Evolutionary conservation across 1,140 invertebrate genomes (phyloP).

Genomic region (Caenorhabditis briggsae): DNA sequence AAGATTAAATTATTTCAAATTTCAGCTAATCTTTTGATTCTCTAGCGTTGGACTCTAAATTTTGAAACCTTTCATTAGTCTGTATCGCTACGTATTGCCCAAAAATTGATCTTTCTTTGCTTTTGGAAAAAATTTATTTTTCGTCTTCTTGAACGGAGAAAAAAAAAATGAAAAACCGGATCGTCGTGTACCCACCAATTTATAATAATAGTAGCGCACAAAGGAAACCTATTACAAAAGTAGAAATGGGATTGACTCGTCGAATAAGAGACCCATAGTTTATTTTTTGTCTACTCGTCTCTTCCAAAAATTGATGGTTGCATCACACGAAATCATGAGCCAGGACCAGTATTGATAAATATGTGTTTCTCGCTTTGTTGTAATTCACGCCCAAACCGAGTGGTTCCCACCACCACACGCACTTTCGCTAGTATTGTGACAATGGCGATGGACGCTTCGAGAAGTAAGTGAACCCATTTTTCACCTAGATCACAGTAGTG

Average conservation of each 20-base stretch:
- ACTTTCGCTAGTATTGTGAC: not conserved
- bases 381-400: not conserved
- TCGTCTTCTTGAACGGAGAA: not conserved
- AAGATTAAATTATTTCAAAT: not conserved
- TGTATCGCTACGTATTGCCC: no score
- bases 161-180: not conserved
- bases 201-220: not conserved
- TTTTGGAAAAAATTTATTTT: not conserved
- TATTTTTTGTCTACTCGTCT: no score
- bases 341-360: not conserved
- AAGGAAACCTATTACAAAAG: not conserved
- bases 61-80: not conserved
- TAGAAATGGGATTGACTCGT: not conserved
- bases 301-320: slow-evolving; percentile 9
- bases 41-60: not conserved
- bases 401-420: not conserved
- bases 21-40: slow-evolving; percentile 9
- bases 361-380: not conserved
- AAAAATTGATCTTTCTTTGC: no score
- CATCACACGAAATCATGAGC: not conserved
- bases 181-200: no score
- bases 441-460: not conserved
- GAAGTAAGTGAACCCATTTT: not conserved
- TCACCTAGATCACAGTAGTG: not conserved
- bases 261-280: no score